Percentiles rank a stretch among this genome's conserved stretches.
These are phyloP conservation scores for Pyrgilauda ruficollis DNA, from an alignment of 2,113 vertebrate genomes.

Conservation along the genomic window DNA sequence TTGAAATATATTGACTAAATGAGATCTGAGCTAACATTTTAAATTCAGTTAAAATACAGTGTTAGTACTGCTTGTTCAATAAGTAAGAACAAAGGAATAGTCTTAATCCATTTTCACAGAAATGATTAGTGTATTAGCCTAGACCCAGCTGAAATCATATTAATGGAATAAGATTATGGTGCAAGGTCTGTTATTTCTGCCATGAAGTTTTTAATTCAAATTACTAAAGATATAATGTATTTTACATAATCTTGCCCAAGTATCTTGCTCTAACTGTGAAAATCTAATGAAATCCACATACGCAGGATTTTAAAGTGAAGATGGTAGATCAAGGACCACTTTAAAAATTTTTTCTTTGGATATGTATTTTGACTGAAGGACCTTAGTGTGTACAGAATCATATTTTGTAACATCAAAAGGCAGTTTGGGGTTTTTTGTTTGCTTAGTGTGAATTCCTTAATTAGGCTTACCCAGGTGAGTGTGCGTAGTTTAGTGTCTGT, in stretches of 20 bases:
- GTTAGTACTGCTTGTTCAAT: neutral
- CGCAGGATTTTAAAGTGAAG: neutral
- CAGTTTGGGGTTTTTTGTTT: neutral
- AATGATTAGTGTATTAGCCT: neutral
- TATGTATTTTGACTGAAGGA: neutral
- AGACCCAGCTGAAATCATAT: neutral
- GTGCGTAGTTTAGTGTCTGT: conserved; percentile 16
- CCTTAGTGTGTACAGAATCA: neutral
- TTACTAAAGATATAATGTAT: neutral
- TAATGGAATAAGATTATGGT: neutral
- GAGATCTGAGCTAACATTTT: neutral
- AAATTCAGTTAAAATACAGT: conserved; percentile 6
- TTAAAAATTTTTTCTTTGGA: neutral
- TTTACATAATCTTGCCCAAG: neutral
- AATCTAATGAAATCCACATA: neutral
- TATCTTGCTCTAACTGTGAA: neutral
- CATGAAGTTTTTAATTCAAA: neutral
- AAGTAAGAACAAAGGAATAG: neutral
- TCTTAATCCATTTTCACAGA: neutral
- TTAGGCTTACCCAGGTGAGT: neutral
- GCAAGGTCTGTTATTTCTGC: neutral
- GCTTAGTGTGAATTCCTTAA: conserved; percentile 7
- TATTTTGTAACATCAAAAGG: neutral
- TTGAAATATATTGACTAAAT: neutral
- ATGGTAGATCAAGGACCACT: neutral